Percentiles rank a stretch among this genome's conserved stretches.
Evolutionary conservation across 2,113 vertebrate genomes (phyloP).

Genomic region (Spea multiplicata): DNA sequence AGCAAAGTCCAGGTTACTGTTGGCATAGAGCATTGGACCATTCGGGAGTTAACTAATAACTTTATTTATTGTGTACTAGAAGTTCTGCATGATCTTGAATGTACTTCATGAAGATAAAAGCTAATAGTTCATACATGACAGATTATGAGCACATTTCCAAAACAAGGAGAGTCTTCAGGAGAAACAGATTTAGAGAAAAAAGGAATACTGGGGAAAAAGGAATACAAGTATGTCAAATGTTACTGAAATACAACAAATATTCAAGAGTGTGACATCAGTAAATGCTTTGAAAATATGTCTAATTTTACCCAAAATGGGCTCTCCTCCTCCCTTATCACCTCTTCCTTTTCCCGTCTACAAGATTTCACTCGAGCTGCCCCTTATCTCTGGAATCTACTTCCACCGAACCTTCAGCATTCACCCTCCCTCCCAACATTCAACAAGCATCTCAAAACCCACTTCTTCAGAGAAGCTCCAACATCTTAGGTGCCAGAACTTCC

Average conservation of each 20-base stretch:
- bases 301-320: too few relatives aligned
- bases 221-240: not conserved
- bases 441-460: too few relatives aligned
- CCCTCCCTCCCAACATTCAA: too few relatives aligned
- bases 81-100: conserved; percentile 2
- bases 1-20: conserved; percentile 7
- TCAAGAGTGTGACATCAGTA: not conserved
- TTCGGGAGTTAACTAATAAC: conserved; percentile 10
- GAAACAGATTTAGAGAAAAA: not conserved
- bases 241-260: not conserved
- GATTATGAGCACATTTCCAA: not conserved
- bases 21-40: conserved; percentile 1
- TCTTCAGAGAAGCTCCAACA: too few relatives aligned
- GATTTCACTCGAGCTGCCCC: too few relatives aligned
- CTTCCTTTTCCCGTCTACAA: too few relatives aligned
- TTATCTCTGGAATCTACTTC: too few relatives aligned
- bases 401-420: too few relatives aligned
- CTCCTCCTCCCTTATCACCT: too few relatives aligned
- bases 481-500: too few relatives aligned
- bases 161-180: not conserved
- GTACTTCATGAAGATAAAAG: conserved; percentile 10
- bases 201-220: not conserved
- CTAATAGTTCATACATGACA: not conserved
- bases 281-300: too few relatives aligned
- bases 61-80: not conserved